Percentiles rank a stretch among this genome's conserved stretches.
Evolutionary conservation across 2,113 vertebrate genomes (phyloP).

Genomic region (Puntigrus tetrazona): DNA sequence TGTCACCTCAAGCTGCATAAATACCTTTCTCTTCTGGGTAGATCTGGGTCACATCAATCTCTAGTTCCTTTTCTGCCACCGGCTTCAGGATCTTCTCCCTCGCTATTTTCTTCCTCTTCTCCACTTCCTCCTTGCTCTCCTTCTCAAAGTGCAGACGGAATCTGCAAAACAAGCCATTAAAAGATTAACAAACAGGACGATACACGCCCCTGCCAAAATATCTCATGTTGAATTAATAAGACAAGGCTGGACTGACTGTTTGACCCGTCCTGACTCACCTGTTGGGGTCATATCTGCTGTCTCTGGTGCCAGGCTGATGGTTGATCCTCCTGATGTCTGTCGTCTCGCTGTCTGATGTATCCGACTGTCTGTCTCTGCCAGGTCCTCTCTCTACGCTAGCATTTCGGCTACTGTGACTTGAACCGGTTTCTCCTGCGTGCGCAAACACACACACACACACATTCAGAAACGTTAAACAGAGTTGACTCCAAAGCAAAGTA

Average conservation of each 20-base stretch:
- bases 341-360: conserved; percentile 88
- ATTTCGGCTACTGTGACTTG: conserved; percentile 86
- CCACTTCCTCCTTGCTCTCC: conserved; percentile 87
- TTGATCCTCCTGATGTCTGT: conserved; percentile 85
- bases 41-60: conserved; percentile 80
- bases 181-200: conserved; percentile 10
- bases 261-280: conserved; percentile 70
- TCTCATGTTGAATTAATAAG: conserved; percentile 16
- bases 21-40: conserved; percentile 84
- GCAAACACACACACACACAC: conserved; percentile 4
- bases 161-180: conserved; percentile 64
- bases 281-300: conserved; percentile 83
- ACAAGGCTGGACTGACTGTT: conserved; percentile 29
- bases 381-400: conserved; percentile 81
- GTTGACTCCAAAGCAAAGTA: neutral
- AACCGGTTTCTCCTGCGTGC: conserved; percentile 79
- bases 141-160: conserved; percentile 87
- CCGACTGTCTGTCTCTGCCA: conserved; percentile 80
- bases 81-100: conserved; percentile 78
- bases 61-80: conserved; percentile 75
- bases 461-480: neutral
- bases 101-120: conserved; percentile 82
- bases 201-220: conserved; percentile 4
- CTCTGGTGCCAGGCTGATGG: conserved; percentile 80
- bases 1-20: neutral